phyloP scores from a whole-genome alignment of 2,888 invertebrate genomes.

The Loripinus fragilis region DNA sequence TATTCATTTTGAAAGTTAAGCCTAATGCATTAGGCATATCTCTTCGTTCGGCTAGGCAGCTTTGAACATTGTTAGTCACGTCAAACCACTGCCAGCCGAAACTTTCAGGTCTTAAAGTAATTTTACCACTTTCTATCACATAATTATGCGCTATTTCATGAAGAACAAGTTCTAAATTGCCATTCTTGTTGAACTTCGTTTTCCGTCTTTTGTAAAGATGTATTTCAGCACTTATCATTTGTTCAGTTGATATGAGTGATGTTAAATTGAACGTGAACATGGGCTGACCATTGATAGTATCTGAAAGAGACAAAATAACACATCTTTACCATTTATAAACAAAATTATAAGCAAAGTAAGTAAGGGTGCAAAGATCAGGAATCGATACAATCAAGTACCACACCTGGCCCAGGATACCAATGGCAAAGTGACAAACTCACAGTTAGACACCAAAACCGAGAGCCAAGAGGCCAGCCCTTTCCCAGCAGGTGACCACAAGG shows the following conservation, averaged over 20 bases:
- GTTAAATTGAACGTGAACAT: slow-evolving; percentile 83
- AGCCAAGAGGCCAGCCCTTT: no score
- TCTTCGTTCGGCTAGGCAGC: slow-evolving; percentile 70
- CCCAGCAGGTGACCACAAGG: no score
- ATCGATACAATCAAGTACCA: no score
- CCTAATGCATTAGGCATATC: slow-evolving; percentile 74
- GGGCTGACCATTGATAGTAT: slow-evolving; percentile 80
- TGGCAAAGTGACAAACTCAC: no score
- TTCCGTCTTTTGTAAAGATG: slow-evolving; percentile 80
- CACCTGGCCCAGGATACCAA: no score
- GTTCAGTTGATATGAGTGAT: slow-evolving; percentile 79
- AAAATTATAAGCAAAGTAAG: no score
- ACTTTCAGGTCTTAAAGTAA: slow-evolving; percentile 66
- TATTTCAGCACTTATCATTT: slow-evolving; percentile 81
- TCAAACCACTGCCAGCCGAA: slow-evolving; percentile 82
- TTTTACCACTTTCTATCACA: slow-evolving; percentile 66
- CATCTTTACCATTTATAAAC: no score
- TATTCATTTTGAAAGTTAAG: slow-evolving; percentile 73
- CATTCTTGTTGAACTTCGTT: slow-evolving; percentile 46
- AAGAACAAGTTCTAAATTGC: slow-evolving; percentile 68
- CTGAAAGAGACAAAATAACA: slow-evolving; percentile 57
- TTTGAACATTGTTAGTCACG: slow-evolving; percentile 75
- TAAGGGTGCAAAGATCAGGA: no score
- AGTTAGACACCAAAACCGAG: no score
- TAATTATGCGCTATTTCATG: slow-evolving; percentile 75